Evolutionary conservation across 92 coral and sea anemone species (phyloP).

Genomic region (Scolanthus callimorphus): DNA sequence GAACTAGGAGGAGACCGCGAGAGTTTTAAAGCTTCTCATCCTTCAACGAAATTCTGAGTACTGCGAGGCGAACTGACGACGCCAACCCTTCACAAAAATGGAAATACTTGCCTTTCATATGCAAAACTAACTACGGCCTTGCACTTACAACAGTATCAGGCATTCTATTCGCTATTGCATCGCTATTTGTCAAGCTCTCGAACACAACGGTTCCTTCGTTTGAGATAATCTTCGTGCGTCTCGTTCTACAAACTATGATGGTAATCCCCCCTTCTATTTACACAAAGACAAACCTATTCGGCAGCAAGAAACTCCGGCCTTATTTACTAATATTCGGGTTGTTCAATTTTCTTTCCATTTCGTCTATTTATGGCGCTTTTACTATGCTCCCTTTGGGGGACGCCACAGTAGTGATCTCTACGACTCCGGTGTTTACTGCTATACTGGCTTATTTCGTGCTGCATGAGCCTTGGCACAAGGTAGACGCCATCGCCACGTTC

Average conservation of each 20-base stretch:
- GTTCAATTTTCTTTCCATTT: slow-evolving; percentile 67
- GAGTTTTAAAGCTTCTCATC: slow-evolving; percentile 75
- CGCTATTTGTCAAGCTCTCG: slow-evolving; percentile 78
- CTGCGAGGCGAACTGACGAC: slow-evolving; percentile 27
- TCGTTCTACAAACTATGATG: slow-evolving; percentile 50
- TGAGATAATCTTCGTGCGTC: slow-evolving; percentile 75
- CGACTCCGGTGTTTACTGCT: slow-evolving; percentile 79
- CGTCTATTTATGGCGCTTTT: slow-evolving; percentile 77
- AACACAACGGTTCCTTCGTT: slow-evolving; percentile 74
- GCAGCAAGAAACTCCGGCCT: slow-evolving; percentile 57
- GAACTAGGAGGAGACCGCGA: slow-evolving; percentile 68
- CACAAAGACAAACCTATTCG: slow-evolving; percentile 53
- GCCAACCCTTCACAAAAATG: slow-evolving; percentile 16
- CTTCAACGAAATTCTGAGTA: slow-evolving; percentile 49
- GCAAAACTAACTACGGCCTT: slow-evolving; percentile 48
- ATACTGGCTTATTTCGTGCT: slow-evolving; percentile 64
- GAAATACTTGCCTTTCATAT: slow-evolving; percentile 8
- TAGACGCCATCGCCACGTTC: slow-evolving; percentile 66
- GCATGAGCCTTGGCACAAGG: slow-evolving; percentile 72
- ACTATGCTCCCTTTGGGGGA: slow-evolving; percentile 75
- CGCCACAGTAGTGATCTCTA: slow-evolving; percentile 75
- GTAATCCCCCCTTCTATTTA: slow-evolving; percentile 75
- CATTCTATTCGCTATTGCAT: slow-evolving; percentile 68
- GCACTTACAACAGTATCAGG: slow-evolving; percentile 67
- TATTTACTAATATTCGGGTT: slow-evolving; percentile 61